Conservation (phyloP, 1,140 invertebrate species). For the Calephelis nemesis region DNA sequence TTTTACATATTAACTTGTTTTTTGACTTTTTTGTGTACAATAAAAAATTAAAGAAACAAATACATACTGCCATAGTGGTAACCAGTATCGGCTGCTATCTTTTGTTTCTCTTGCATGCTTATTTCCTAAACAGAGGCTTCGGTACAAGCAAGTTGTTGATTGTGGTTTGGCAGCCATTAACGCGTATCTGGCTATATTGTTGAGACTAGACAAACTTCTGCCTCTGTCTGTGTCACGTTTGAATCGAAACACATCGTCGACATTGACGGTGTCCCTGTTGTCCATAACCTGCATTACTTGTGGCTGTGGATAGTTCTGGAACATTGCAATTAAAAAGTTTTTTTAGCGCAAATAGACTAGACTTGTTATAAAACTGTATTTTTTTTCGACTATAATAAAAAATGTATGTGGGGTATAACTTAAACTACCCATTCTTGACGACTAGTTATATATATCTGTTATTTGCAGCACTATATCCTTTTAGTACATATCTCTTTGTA, state of each 20-base stretch:
- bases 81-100: slow-evolving; percentile 81
- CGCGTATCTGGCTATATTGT: slow-evolving; percentile 78
- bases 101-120: slow-evolving; percentile 76
- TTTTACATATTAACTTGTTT: too few relatives aligned
- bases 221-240: slow-evolving; percentile 47
- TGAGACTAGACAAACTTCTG: slow-evolving; percentile 63
- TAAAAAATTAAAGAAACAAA: neutral
- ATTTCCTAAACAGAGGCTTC: slow-evolving; percentile 83
- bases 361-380: too few relatives aligned
- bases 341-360: neutral
- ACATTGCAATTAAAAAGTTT: slow-evolving; percentile 1
- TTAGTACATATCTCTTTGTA: too few relatives aligned
- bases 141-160: slow-evolving; percentile 80
- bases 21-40: too few relatives aligned
- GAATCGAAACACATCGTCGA: slow-evolving; percentile 60
- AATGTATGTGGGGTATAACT: too few relatives aligned
- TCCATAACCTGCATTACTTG: slow-evolving; percentile 72
- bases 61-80: slow-evolving; percentile 86
- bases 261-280: slow-evolving; percentile 64
- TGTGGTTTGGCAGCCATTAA: slow-evolving; percentile 77
- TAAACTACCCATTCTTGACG: too few relatives aligned
- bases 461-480: too few relatives aligned
- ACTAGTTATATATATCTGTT: too few relatives aligned
- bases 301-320: slow-evolving; percentile 52
- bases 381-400: too few relatives aligned